Percentiles rank a stretch among this genome's conserved stretches.
These are phyloP conservation scores for Leucoma salicis DNA, from an alignment of 2,888 invertebrate species.

Conservation along the genomic window DNA sequence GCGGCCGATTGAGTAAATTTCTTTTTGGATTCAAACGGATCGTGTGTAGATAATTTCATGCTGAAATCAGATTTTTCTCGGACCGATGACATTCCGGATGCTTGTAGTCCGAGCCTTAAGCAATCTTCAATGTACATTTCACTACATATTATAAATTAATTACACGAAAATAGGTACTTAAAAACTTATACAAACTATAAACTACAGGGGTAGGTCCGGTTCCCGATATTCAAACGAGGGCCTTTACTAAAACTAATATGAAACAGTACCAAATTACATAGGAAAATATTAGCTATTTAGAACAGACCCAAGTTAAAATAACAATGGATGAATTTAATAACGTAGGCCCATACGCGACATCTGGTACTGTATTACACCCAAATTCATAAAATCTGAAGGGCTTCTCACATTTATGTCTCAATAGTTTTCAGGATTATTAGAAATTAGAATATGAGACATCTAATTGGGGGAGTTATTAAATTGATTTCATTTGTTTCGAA, in stretches of 20 bases:
- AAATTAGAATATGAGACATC: too few species aligned
- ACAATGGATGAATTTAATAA: conserved; percentile 42
- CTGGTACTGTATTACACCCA: conserved; percentile 26
- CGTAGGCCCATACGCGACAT: conserved; percentile 32
- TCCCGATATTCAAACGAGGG: conserved; percentile 6
- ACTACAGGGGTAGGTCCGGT: not conserved
- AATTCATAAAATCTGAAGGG: conserved; percentile 32
- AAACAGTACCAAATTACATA: conserved; percentile 17
- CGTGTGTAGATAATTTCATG: too few species aligned
- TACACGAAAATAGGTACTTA: not conserved
- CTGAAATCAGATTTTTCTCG: too few species aligned
- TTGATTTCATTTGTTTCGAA: too few species aligned
- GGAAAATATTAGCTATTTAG: conserved; percentile 37
- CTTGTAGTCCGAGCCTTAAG: too few species aligned
- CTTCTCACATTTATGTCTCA: conserved; percentile 21
- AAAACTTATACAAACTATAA: conserved; percentile 3
- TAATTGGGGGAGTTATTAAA: too few species aligned
- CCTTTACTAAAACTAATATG: conserved; percentile 11
- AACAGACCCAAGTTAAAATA: conserved; percentile 30
- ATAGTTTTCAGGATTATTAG: conserved; percentile 4
- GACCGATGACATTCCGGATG: too few species aligned
- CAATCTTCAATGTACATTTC: too few species aligned
- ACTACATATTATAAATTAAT: too few species aligned
- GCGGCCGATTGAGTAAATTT: too few species aligned
- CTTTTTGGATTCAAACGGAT: too few species aligned